A percentile compares a stretch with the other conserved stretches of the same genome.
phyloP scores from a whole-genome alignment of 2,113 vertebrate genomes.

The Hiodon alosoides region DNA sequence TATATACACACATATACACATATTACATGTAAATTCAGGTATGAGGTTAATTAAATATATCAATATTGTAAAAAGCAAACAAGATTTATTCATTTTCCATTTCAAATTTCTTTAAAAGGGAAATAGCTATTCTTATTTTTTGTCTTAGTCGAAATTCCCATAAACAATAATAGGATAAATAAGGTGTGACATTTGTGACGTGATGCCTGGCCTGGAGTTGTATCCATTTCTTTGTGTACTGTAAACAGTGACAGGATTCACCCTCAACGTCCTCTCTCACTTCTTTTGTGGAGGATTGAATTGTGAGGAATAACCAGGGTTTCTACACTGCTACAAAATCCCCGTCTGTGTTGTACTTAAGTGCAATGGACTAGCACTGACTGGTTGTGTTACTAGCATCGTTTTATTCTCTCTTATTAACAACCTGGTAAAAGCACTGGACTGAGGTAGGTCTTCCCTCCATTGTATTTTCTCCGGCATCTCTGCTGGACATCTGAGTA shows the following conservation, averaged over 20 bases:
- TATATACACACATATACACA: no score
- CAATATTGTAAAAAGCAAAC: no score
- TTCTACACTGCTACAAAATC: no score
- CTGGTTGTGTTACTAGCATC: background rate
- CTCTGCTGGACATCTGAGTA: background rate
- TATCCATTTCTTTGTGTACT: no score
- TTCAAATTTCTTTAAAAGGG: background rate
- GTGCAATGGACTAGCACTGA: slow-evolving; percentile 37
- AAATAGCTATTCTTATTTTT: background rate
- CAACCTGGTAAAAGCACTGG: slow-evolving; percentile 26
- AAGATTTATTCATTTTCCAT: background rate
- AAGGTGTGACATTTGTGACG: slow-evolving; percentile 3
- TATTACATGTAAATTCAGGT: no score
- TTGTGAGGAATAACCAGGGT: slow-evolving; percentile 21
- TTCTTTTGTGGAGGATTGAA: slow-evolving; percentile 10
- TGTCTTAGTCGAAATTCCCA: background rate
- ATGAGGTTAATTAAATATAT: no score
- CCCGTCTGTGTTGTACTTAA: no score
- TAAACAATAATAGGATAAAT: background rate
- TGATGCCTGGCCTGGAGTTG: slow-evolving; percentile 37
- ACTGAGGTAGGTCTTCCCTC: background rate
- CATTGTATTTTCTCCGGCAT: background rate
- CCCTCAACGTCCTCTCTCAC: slow-evolving; percentile 25
- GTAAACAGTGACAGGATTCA: slow-evolving; percentile 39
- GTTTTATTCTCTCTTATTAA: slow-evolving; percentile 22